Percentiles rank a stretch among this genome's conserved stretches.
Conservation (phyloP, 1,140 invertebrate genomes). For the Trypoxylus dichotomus region DNA sequence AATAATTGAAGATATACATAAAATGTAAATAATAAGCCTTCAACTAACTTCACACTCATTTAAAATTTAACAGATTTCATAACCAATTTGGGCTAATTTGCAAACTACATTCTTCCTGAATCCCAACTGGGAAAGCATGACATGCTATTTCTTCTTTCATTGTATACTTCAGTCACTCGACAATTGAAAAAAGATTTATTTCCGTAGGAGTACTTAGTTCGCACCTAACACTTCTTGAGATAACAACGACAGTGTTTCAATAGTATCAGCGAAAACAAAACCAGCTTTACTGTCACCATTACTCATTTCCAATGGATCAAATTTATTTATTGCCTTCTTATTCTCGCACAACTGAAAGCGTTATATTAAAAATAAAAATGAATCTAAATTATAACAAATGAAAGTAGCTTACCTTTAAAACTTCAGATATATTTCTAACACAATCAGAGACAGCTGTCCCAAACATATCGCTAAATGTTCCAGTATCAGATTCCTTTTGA, state of each 20-base stretch:
- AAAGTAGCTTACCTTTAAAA: neutral
- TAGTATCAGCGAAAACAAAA: neutral
- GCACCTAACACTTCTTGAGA: neutral
- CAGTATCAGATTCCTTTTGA: neutral
- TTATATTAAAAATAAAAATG: neutral
- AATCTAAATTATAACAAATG: neutral
- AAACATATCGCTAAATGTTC: neutral
- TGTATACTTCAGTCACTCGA: too few species aligned
- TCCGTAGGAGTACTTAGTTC: neutral
- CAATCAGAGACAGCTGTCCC: neutral
- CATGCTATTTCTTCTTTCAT: slow-evolving; percentile 76
- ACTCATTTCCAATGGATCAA: neutral
- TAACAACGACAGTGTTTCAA: neutral
- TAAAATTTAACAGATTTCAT: too few species aligned
- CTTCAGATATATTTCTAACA: neutral
- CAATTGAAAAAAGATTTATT: too few species aligned
- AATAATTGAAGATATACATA: too few species aligned
- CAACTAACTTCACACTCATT: too few species aligned
- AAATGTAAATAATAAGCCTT: too few species aligned
- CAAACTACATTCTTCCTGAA: too few species aligned
- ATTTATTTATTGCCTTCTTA: neutral
- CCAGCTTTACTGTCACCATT: neutral
- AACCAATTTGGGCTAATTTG: too few species aligned
- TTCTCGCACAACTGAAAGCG: neutral
- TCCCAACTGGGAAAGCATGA: too few species aligned